Conservation (phyloP, 2,888 invertebrate species). For the Tromatobia lineatoria region DNA sequence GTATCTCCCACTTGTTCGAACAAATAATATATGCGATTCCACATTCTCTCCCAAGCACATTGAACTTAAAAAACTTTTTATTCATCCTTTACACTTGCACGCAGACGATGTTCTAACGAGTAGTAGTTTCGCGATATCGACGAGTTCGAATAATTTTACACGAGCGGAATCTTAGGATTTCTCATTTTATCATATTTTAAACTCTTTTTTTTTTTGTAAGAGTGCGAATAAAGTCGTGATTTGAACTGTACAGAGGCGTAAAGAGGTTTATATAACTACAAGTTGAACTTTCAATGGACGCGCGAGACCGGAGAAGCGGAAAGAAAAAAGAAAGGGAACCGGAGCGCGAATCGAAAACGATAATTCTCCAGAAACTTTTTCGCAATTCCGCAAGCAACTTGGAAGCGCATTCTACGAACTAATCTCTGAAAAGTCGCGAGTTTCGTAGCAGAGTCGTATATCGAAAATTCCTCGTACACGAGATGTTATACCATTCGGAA, state of each 20-base stretch:
- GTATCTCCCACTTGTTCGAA: conserved; percentile 12
- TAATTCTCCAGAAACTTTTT: conserved; percentile 62
- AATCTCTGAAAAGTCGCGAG: conserved; percentile 63
- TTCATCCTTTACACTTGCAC: conserved; percentile 10
- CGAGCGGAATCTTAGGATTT: background rate
- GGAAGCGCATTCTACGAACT: conserved; percentile 55
- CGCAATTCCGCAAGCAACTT: conserved; percentile 28
- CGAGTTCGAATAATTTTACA: conserved; percentile 2
- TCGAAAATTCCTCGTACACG: conserved; percentile 48
- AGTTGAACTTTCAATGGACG: conserved; percentile 50
- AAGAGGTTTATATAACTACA: background rate
- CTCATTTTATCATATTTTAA: background rate
- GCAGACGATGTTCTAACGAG: background rate
- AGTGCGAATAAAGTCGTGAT: background rate
- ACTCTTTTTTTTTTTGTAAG: background rate
- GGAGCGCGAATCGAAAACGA: conserved; percentile 63
- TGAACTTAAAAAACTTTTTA: conserved; percentile 21
- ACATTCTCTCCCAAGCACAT: conserved; percentile 4
- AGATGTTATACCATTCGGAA: conserved; percentile 41
- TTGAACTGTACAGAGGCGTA: background rate
- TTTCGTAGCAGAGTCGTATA: conserved; percentile 55
- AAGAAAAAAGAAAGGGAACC: conserved; percentile 41
- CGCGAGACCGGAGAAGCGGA: background rate
- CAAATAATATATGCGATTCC: conserved; percentile 22
- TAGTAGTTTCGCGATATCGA: background rate